A percentile compares a stretch with the other conserved stretches of the same genome.
Conservation (phyloP, 2,797 vertebrate species). For the Bucorvus abyssinicus region DNA sequence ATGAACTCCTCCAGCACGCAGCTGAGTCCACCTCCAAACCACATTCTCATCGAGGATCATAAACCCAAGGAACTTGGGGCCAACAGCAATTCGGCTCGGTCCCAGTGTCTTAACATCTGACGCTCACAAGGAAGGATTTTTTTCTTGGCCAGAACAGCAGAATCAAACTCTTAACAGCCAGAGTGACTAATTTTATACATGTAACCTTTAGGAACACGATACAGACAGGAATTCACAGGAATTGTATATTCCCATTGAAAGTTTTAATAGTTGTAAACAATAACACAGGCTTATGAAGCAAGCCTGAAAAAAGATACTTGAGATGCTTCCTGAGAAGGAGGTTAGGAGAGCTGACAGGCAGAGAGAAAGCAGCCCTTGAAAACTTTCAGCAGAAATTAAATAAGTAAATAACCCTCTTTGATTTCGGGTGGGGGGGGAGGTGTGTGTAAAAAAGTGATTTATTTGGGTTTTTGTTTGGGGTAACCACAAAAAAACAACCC, state of each 20-base stretch:
- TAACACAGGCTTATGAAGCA: neutral
- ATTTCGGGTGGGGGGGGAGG: neutral
- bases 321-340: neutral
- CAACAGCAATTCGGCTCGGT: neutral
- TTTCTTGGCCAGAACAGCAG: neutral
- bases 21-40: neutral
- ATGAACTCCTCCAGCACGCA: neutral
- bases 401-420: neutral
- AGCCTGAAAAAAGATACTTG: neutral
- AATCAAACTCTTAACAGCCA: neutral
- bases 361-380: constrained; percentile 25
- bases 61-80: neutral
- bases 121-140: neutral
- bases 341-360: neutral
- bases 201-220: neutral
- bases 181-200: neutral
- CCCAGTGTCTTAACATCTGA: neutral
- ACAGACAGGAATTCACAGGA: neutral
- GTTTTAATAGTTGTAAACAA: constrained; percentile 14
- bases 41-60: neutral
- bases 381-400: constrained; percentile 29
- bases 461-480: neutral
- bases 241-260: neutral
- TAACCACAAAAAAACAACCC: neutral
- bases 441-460: neutral